Evolutionary conservation across 2,113 vertebrate species (phyloP), one percentile per base, ranked within the genome.

Genomic region (Rhizomys pruinosus): DNA sequence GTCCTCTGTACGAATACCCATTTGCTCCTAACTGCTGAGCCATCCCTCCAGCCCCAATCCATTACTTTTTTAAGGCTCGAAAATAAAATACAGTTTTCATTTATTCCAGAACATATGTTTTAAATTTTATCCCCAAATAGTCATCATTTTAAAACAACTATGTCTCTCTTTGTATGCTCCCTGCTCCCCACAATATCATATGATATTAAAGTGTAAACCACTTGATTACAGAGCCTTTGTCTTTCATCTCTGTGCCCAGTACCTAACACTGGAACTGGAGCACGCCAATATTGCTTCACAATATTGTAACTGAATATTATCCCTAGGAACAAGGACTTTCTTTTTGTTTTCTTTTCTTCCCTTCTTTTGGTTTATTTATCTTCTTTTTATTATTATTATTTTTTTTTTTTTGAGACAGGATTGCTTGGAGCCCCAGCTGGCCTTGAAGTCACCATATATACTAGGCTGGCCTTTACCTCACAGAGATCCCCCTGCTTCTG

Each of bases 101-200:
- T 72, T 85, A 89, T 64, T 79, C 42, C 23, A 61, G 69, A 57
- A 42, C 42, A 57, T 90, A 39, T 29, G 61, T 79, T 74, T 87
- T 69, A 77, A 89, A 85, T 92, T 92, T 90, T 34, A 59, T 66
- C 78, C 68, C 39, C 87, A 89, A 61, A 92, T 57, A 57, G n/a
- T n/a, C n/a, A 74, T 92, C 22, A 76, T 93, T 85, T 95, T 72
- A 87, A 73, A 90, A 84, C 61, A 93, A 12, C 29, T 5, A 2
- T 29, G 57, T 20, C 7, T 8, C 63, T 27, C 1, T 84, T 12
- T 72, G 39, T 74, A 37, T 61, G 16, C 7, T 13, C 44, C 13
- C 6, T 1, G 25, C 29, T 37, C 3, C 52, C 61, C 8, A 27
- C 4, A 9, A 0, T 6, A 66, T 10, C 42, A 27, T 5, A 1